A percentile compares a stretch with the other conserved stretches of the same genome.
Evolutionary conservation across 2,888 invertebrate species (phyloP).

Genomic region (Yponomeuta cagnagella): DNA sequence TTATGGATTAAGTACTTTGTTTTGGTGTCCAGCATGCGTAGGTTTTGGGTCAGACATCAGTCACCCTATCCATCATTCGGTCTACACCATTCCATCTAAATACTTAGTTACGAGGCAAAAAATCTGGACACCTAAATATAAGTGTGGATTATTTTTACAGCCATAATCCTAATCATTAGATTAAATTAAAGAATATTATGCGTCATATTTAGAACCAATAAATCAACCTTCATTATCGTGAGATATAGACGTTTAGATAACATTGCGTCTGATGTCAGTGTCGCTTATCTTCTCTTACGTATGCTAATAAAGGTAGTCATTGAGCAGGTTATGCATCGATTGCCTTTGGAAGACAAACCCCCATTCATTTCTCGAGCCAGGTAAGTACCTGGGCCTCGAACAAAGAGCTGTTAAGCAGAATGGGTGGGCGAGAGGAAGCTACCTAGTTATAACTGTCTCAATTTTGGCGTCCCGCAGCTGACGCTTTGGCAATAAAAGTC

Average conservation of each 20-base stretch:
- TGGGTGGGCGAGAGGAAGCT: neutral
- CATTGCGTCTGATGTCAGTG: neutral
- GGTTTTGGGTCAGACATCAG: too few relatives aligned
- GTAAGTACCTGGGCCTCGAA: neutral
- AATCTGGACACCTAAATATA: too few relatives aligned
- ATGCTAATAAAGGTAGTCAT: neutral
- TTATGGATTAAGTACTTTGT: too few relatives aligned
- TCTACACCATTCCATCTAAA: too few relatives aligned
- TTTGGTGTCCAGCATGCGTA: too few relatives aligned
- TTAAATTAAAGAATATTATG: neutral
- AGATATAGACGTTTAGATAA: neutral
- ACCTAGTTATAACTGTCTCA: slow-evolving; percentile 46
- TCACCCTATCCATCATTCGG: too few relatives aligned
- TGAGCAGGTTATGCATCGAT: neutral
- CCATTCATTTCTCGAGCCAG: neutral
- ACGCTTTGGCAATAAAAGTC: slow-evolving; percentile 64
- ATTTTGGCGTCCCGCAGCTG: slow-evolving; percentile 63
- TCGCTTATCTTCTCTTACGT: neutral
- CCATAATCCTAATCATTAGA: neutral
- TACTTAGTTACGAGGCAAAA: too few relatives aligned
- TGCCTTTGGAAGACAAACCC: neutral
- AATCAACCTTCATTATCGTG: neutral
- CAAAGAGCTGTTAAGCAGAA: neutral
- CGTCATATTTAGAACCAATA: neutral
- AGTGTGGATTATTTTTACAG: too few relatives aligned